Evolutionary conservation across 35 echinoderm and acorn worm genomes (phyloP), one percentile per base, ranked within the genome.

Genomic region (Heliocidaris tuberculata): DNA sequence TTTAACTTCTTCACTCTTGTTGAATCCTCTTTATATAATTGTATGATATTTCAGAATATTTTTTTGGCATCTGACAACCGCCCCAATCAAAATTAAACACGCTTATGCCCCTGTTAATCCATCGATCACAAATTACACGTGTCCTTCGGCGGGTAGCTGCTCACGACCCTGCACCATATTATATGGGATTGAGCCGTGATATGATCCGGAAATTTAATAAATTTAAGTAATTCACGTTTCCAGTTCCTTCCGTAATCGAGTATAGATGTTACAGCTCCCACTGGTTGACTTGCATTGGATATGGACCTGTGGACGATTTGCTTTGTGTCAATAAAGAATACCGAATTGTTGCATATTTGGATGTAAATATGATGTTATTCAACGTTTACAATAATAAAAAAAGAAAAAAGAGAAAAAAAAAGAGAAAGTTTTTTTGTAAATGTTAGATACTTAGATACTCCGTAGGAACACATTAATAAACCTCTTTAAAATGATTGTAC

Each of bases 171-270:
- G 65, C 21, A 78, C 7, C 21, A 78, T 78, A 78, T 78, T 78
- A 78, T 78, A 78, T 78, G 21, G 65, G 65, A n/a, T n/a, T 78
- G 27, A 19, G 21, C 3, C 65, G 19, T 78, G 21, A 78, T 78
- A 78, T 78, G 65, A 19, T 78, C 65, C 65, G 65, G 65, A 78
- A 78, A 78, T 78, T 78, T 78, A 78, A 78, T 78, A 78, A 78
- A 78, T 78, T 78, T 78, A 78, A 78, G 65, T 78, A 78, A 78
- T 78, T 78, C 27, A 78, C 65, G 65, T 27, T 78, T 78, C 65
- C 65, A 78, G 21, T 78, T 78, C 65, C 65, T 19, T n/a, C 65
- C 65, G 19, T n/a, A 78, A n/a, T n/a, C 65, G 65, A n/a, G 65
- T 78, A 78, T 78, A 78, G 65, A 78, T 78, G 65, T 24, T 78